Percentiles rank a stretch among this genome's conserved stretches.
Conservation (phyloP, 2,888 invertebrate genomes). For the Eudemis profundana region DNA sequence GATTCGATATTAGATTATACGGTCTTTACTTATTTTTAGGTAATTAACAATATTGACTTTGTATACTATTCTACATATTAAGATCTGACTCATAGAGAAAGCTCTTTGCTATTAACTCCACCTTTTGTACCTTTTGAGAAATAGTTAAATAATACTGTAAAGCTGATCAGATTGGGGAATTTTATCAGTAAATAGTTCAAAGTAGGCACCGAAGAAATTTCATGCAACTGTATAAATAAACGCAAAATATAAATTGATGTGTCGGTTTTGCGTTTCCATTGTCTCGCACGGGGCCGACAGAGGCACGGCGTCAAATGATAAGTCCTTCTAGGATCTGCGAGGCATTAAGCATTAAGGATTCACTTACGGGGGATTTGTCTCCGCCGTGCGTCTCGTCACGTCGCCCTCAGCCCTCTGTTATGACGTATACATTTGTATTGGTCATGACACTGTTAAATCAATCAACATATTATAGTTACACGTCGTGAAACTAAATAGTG, state of each 20-base stretch:
- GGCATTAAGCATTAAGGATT: slow-evolving; percentile 58
- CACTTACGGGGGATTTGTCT: slow-evolving; percentile 62
- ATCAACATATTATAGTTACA: too few species aligned
- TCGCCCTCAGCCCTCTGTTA: slow-evolving; percentile 40
- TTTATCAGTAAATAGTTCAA: neutral
- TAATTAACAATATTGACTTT: too few species aligned
- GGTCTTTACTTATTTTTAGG: too few species aligned
- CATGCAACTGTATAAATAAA: neutral
- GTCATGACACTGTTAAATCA: neutral
- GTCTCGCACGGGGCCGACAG: slow-evolving; percentile 32
- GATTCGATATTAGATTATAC: too few species aligned
- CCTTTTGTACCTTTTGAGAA: too few species aligned
- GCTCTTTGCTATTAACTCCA: too few species aligned
- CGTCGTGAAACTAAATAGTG: too few species aligned
- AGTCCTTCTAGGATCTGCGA: slow-evolving; percentile 54
- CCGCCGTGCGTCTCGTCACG: slow-evolving; percentile 40
- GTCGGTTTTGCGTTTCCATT: slow-evolving; percentile 34
- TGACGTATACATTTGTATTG: slow-evolving; percentile 8
- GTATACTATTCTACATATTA: too few species aligned
- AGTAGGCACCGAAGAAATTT: too few species aligned
- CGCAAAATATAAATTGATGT: slow-evolving; percentile 41
- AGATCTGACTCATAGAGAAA: too few species aligned
- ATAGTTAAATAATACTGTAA: too few species aligned
- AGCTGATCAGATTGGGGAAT: too few species aligned
- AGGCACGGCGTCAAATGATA: slow-evolving; percentile 56